A percentile compares a stretch with the other conserved stretches of the same genome.
Conservation (phyloP, 2,888 invertebrate genomes). For the Cryptocephalus moraei region DNA sequence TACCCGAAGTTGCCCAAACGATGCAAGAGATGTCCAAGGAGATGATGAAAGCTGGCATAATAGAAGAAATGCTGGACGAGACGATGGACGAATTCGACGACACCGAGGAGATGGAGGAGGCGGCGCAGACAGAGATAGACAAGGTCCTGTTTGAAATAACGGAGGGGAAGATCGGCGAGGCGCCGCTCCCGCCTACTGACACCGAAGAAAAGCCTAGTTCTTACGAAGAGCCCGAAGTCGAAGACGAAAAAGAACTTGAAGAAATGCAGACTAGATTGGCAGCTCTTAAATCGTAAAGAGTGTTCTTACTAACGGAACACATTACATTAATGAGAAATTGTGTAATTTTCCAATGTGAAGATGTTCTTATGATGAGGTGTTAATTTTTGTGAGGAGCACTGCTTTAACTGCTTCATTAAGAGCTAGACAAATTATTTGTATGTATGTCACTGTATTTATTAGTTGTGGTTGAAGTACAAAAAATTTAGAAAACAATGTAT, state of each 20-base stretch:
- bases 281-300: conserved; percentile 59
- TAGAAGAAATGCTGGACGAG: conserved; percentile 98
- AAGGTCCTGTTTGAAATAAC: conserved; percentile 73
- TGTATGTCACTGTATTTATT: too few species aligned
- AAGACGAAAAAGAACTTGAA: conserved; percentile 66
- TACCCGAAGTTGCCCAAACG: conserved; percentile 89
- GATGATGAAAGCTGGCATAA: conserved; percentile 98
- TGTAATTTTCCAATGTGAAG: too few species aligned
- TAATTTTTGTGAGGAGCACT: too few species aligned
- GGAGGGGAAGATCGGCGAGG: conserved; percentile 84
- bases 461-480: too few species aligned
- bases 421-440: too few species aligned
- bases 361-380: too few species aligned
- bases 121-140: conserved; percentile 76
- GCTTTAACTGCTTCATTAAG: too few species aligned
- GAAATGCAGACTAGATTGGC: conserved; percentile 87
- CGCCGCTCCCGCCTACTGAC: conserved; percentile 60
- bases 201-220: conserved; percentile 42
- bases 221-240: conserved; percentile 41
- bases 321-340: too few species aligned
- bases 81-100: conserved; percentile 90
- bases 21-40: conserved; percentile 98
- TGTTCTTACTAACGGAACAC: too few species aligned
- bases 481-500: too few species aligned
- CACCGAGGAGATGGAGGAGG: conserved; percentile 91